phyloP scores from a whole-genome alignment of 2,888 invertebrate species.

The Lochmaea capreae region DNA sequence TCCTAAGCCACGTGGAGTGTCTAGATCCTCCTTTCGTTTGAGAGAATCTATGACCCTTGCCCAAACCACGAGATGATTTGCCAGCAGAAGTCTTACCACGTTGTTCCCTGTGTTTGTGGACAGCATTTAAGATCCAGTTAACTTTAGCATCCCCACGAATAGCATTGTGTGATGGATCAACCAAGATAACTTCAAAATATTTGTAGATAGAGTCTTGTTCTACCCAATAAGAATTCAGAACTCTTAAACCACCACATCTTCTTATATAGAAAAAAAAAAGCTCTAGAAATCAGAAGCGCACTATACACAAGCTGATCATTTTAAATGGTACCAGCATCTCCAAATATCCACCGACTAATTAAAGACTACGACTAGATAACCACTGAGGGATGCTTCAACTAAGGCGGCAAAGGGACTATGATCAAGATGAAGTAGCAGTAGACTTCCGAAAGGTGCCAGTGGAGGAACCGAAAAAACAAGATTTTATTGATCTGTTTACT shows the following conservation, averaged over 20 bases:
- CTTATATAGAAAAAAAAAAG: too few species aligned
- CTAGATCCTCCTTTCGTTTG: conserved; percentile 98
- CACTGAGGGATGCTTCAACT: too few species aligned
- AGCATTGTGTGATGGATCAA: conserved; percentile 93
- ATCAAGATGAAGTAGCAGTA: too few species aligned
- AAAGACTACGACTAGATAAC: too few species aligned
- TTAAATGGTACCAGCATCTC: too few species aligned
- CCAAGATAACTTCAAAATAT: conserved; percentile 94
- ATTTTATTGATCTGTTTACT: too few species aligned
- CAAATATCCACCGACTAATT: too few species aligned
- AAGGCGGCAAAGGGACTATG: too few species aligned
- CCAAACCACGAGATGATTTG: conserved; percentile 94
- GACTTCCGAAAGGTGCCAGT: too few species aligned
- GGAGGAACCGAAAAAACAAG: too few species aligned
- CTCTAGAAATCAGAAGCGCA: too few species aligned
- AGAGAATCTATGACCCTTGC: conserved; percentile 92
- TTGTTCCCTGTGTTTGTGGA: conserved; percentile 98
- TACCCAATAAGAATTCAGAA: conserved; percentile 99
- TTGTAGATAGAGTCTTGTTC: conserved; percentile 99
- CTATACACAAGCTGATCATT: too few species aligned
- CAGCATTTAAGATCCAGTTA: conserved; percentile 97
- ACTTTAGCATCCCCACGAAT: conserved; percentile 95
- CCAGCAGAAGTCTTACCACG: conserved; percentile 98
- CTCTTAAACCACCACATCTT: conserved; percentile 92
- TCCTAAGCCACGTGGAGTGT: conserved; percentile 93